Conservation (phyloP, 2,888 invertebrate species). For the Molanna angustata region DNA sequence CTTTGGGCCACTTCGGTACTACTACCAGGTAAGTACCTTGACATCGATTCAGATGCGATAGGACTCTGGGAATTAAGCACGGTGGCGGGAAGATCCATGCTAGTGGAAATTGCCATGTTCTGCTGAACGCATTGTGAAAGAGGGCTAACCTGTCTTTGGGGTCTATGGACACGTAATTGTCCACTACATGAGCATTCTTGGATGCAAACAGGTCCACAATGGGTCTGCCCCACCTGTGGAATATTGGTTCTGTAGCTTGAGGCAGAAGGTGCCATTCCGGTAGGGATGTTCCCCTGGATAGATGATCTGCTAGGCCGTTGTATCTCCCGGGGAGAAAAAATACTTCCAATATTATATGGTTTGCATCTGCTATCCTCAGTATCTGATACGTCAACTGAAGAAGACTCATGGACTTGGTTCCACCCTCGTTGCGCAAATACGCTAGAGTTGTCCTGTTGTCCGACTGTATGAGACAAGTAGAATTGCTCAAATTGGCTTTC, state of each 20-base stretch:
- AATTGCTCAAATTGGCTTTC: constrained; percentile 4
- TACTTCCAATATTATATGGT: constrained; percentile 4
- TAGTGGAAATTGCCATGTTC: constrained; percentile 31
- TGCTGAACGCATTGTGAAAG: constrained; percentile 35
- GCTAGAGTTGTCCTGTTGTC: constrained; percentile 34
- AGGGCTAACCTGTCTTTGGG: constrained; percentile 14
- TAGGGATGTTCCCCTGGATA: constrained; percentile 12
- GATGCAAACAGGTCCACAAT: constrained; percentile 24
- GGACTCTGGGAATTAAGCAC: constrained; percentile 32
- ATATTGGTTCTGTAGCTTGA: constrained; percentile 8
- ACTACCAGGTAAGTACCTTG: constrained; percentile 34
- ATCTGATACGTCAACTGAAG: constrained; percentile 1
- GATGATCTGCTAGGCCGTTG: constrained; percentile 21
- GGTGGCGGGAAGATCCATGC: constrained; percentile 38
- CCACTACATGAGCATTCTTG: constrained; percentile 6
- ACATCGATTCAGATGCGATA: constrained; percentile 32
- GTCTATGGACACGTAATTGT: constrained; percentile 18
- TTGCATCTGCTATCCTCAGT: background rate
- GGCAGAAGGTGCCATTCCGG: constrained; percentile 15
- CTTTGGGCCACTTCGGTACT: constrained; percentile 35
- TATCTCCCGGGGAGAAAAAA: constrained; percentile 16
- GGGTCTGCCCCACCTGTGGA: constrained; percentile 19
- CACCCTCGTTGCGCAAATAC: constrained; percentile 27
- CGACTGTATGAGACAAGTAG: constrained; percentile 27
- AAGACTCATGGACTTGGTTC: constrained; percentile 4